These are phyloP conservation scores for Drosophila multiciliata DNA, from an alignment of 2,888 invertebrate genomes.

Conservation along the genomic window DNA sequence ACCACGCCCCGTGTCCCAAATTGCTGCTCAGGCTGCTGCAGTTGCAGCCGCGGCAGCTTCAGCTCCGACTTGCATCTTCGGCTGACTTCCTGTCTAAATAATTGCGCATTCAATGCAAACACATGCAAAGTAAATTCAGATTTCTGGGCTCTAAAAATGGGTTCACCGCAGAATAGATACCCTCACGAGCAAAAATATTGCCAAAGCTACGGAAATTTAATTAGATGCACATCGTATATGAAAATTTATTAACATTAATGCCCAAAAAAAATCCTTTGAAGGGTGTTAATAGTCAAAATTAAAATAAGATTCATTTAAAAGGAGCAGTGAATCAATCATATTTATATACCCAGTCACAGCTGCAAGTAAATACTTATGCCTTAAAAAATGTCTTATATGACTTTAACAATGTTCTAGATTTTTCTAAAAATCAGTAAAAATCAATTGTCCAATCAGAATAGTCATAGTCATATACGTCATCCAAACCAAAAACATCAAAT, in stretches of 20 bases:
- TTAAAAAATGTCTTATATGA: neutral
- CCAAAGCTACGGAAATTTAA: neutral
- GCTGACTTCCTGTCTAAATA: constrained; percentile 73
- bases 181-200: neutral
- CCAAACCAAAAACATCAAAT: neutral
- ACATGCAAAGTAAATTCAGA: constrained; percentile 48
- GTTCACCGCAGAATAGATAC: constrained; percentile 14
- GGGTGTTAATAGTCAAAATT: neutral
- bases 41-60: constrained; percentile 15
- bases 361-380: neutral
- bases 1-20: constrained; percentile 15
- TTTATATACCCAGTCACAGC: neutral
- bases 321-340: neutral
- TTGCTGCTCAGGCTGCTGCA: constrained; percentile 18
- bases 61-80: constrained; percentile 36
- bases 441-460: neutral
- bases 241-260: neutral
- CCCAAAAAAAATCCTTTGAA: neutral
- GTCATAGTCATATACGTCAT: neutral
- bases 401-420: neutral
- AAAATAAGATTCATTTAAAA: neutral
- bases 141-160: constrained; percentile 10
- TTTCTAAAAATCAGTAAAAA: neutral
- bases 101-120: constrained; percentile 61
- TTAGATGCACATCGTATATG: neutral